Conservation (phyloP, 2,797 vertebrate genomes). For the Syndactyla subalaris region DNA sequence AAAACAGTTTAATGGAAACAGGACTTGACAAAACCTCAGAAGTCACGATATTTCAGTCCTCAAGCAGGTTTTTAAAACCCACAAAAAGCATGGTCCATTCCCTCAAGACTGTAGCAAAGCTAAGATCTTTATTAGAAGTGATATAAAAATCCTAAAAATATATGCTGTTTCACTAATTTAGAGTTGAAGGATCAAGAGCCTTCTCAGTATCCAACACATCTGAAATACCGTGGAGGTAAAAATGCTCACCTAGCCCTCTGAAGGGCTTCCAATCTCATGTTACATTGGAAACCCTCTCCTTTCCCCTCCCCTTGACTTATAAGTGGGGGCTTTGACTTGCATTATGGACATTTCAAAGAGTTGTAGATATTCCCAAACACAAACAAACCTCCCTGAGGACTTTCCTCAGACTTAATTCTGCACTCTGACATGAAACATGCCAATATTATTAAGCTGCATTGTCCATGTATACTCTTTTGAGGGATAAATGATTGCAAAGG, state of each 20-base stretch:
- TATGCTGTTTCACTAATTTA: neutral
- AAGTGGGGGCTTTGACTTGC: neutral
- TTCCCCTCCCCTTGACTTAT: neutral
- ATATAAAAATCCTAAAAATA: neutral
- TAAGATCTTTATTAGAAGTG: neutral
- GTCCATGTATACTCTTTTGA: neutral
- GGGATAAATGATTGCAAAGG: neutral
- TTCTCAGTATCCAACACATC: neutral
- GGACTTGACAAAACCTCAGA: neutral
- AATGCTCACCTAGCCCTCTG: neutral
- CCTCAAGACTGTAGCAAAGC: neutral
- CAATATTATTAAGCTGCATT: neutral
- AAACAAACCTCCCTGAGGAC: neutral
- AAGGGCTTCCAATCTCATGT: neutral
- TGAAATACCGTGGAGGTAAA: neutral
- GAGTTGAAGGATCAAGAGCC: neutral
- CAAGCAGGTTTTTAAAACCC: neutral
- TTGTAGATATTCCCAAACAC: neutral
- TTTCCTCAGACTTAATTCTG: neutral
- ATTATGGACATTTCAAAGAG: neutral
- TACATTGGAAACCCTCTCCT: neutral
- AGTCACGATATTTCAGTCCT: neutral
- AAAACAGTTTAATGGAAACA: neutral
- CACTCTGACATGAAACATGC: neutral
- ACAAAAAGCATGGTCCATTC: neutral